Base-by-base conservation (phyloP, 2,113 vertebrate species). In the Pavo muticus region DNA sequence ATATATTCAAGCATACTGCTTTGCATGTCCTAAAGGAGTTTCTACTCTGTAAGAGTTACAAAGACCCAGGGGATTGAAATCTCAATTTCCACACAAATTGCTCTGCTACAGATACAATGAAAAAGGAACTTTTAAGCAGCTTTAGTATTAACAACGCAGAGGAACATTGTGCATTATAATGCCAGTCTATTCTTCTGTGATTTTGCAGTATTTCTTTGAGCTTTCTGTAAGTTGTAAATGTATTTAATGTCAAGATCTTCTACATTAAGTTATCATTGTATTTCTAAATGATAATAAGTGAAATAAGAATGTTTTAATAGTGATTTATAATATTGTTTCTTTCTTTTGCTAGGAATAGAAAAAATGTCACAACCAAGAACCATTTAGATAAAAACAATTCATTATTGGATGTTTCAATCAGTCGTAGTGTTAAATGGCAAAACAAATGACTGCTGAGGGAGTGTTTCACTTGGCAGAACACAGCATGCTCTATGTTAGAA, bases 21-120 rank as follows among this genome's bases (percentile, higher is more conserved):
- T 7, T 39, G 50, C 11, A 20, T 59, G 13, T 35, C 94, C 93
- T 79, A 69, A 84, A 91, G 68, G 44, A 57, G 14, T 63, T 54
- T 68, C 24, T 86, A 30, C 91, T 84, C 73, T 68, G 2, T 52
- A 80, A 60, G 47, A 82, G 54, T 70, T 82, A 85, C 25, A 20
- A 70, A 70, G 12, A 25, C 64, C 40, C 81, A 74, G 48, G 37
- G 61, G 70, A 90, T 7, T 64, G 45, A 90, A 92, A 78, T 77
- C 64, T 90, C 50, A 88, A 71, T 90, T 92, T 92, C 61, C 35
- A 44, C 80, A 42, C 48, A 86, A 86, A 90, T 93, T 77, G 17
- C 37, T 82, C 37, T 84, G n/a, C 47, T 78, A 30, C 39, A 83
- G 65, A 86, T 81, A 68, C 25, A 75, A 59, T 69, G 37, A 82